Conservation (phyloP, 92 coral and sea anemone species). For the Phenganax stokvisi region DNA sequence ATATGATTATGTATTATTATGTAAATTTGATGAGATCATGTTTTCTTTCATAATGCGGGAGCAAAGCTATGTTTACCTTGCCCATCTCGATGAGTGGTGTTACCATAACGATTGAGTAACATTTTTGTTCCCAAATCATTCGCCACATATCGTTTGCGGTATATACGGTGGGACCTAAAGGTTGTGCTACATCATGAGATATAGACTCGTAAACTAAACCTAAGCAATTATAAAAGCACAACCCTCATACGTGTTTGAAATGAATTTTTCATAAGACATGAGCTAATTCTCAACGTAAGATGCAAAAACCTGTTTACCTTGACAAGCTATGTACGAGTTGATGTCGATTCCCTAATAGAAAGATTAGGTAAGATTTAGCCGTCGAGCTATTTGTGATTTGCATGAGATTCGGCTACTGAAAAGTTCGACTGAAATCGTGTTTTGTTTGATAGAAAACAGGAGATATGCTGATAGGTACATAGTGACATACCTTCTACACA, state of each 20-base stretch:
- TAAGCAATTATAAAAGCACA: not conserved
- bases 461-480: no score
- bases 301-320: not conserved
- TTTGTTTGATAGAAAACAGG: no score
- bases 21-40: not conserved
- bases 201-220: no score
- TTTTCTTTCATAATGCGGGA: not conserved
- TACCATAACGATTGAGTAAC: not conserved
- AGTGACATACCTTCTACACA: no score
- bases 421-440: no score
- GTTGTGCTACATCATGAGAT: no score
- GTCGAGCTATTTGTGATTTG: no score
- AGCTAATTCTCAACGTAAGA: no score
- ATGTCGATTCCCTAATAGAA: not conserved
- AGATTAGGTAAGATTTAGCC: no score
- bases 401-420: no score
- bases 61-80: not conserved
- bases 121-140: not conserved
- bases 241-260: not conserved
- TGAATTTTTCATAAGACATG: not conserved
- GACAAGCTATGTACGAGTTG: not conserved
- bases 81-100: not conserved
- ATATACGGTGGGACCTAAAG: not conserved
- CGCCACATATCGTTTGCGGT: slow-evolving; percentile 1
- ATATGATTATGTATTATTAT: not conserved